Evolutionary conservation across 37 sponge, comb jelly and placozoan species (phyloP), one percentile per base, ranked within the genome.

Genomic region (Haliclona indistincta): DNA sequence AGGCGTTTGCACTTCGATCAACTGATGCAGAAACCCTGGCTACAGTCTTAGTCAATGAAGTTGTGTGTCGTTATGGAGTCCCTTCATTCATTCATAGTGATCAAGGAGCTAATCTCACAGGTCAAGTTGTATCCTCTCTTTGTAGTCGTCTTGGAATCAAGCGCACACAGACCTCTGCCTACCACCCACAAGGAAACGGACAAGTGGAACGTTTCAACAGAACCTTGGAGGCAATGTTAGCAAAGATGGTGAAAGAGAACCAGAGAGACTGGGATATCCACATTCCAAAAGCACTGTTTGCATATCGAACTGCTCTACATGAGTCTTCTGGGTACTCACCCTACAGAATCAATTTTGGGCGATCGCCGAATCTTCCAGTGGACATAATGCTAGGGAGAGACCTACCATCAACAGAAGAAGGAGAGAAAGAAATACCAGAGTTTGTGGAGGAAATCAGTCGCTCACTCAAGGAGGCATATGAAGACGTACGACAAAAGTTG

Each of bases 171-270:
- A 76, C 77, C 11, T 36, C 77, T 42, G 77, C 77, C 25, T 76
- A 76, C 38, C 83, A 82, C 65, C 77, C 83, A 22, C 70, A 75
- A 51, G 62, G 76, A 1, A 83, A 83, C 68, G 85, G 78, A 15
- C 72, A 73, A 64, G 78, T 84, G 1, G 85, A 70, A 43, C 33
- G 78, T 29, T 71, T 80, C 43, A 84, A 84, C 52, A 67, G 63
- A 38, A 84, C 77, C 19, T 41, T 84, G 23, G 69, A 75, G 39
- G 38, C 54, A 36, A 81, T 81, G 74, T 43, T 81, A 43, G 60
- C 82, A 49, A 81, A 81, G 56, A 67, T 81, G 11, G 74, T 81
- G 8, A 23, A 61, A n/a, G 74, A 71, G 38, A 72, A 81, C 41
- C 82, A 81, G 55, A 32, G 35, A 38, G 74, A 81, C 67, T 81